Evolutionary conservation across 2,888 invertebrate genomes (phyloP).

Genomic region (Mamestra brassicae): DNA sequence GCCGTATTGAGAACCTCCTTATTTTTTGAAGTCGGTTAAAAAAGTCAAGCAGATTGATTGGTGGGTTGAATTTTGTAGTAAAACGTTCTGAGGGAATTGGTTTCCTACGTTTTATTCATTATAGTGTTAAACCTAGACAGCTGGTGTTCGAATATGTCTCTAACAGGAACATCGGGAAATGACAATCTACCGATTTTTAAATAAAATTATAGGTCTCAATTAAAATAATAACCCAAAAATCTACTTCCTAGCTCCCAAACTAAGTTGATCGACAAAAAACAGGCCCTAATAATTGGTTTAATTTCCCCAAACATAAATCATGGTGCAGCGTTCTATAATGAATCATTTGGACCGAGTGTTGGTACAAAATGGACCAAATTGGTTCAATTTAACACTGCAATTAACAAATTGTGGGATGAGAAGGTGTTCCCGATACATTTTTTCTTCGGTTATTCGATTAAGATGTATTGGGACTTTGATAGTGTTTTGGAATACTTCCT

Average conservation of each 20-base stretch:
- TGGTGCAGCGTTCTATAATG: conserved; percentile 64
- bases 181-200: neutral
- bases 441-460: conserved; percentile 19
- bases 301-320: conserved; percentile 68
- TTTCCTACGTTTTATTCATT: no score
- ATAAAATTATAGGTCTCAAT: neutral
- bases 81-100: no score
- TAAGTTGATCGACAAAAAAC: conserved; percentile 60
- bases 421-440: conserved; percentile 16
- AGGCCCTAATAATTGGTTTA: conserved; percentile 65
- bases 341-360: conserved; percentile 61
- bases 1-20: no score
- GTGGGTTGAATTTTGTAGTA: neutral
- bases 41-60: no score
- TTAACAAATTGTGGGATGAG: conserved; percentile 54
- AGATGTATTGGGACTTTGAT: conserved; percentile 8
- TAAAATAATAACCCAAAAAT: neutral
- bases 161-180: no score
- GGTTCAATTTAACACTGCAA: conserved; percentile 65
- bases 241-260: conserved; percentile 48
- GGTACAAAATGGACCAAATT: conserved; percentile 64
- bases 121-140: no score
- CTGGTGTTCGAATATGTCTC: no score
- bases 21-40: no score
- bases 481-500: conserved; percentile 17